phyloP scores from a whole-genome alignment of 2,113 vertebrate species.

The Mirounga angustirostris region DNA sequence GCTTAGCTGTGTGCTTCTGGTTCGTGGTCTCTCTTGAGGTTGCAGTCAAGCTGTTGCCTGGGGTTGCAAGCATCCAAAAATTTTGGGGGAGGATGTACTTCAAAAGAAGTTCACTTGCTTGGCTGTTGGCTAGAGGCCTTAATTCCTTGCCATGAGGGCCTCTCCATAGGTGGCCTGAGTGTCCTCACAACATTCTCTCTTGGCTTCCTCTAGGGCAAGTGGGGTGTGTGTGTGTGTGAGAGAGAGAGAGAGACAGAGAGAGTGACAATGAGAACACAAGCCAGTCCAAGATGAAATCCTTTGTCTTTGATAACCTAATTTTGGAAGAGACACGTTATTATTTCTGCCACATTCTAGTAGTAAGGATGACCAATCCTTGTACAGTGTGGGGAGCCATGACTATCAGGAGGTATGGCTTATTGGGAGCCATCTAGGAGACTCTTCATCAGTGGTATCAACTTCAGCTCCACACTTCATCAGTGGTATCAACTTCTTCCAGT shows the following conservation, averaged over 20 bases:
- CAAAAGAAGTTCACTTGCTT: background rate
- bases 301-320: background rate
- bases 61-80: background rate
- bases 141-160: background rate
- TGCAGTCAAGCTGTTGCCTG: background rate
- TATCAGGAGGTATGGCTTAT: background rate
- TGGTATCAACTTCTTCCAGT: background rate
- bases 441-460: background rate
- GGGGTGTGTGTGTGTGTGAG: background rate
- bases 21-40: background rate
- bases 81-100: background rate
- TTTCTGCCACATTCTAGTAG: background rate
- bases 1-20: background rate
- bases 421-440: background rate
- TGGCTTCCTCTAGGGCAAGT: constrained; percentile 3
- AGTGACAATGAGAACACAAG: background rate
- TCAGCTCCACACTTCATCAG: background rate
- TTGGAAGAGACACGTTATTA: background rate
- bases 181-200: background rate
- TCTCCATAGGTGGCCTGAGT: background rate
- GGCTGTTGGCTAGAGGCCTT: background rate
- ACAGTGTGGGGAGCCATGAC: background rate
- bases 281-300: background rate
- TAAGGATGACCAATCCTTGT: background rate
- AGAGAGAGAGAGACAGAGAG: background rate